Base-by-base conservation (phyloP, 2,797 vertebrate species). In the Hydrophis major region DNA sequence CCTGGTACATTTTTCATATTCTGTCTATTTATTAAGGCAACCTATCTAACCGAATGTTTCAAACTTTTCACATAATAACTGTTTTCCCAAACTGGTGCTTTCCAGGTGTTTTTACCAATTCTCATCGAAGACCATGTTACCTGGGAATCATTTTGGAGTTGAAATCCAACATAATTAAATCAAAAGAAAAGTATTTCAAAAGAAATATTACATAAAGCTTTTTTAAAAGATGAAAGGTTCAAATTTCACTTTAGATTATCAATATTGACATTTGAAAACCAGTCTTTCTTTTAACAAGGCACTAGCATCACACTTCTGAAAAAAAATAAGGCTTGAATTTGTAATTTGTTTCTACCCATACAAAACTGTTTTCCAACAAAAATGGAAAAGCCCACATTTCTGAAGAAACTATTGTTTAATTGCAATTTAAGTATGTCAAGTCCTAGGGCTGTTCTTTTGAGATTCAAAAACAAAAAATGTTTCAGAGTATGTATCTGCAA, bases 261-360 rank as follows among this genome's bases (percentile, higher is more conserved):
- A 60, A 55, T 93, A 88, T 7, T 78, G 37, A 27, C 3, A 78
- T 20, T 1, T 83, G 69, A 47, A 61, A 63, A 8, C 88, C 61
- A 47, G 50, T 47, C 28, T 87, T 50, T 55, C 6, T 37, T 32
- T 12, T 83, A 57, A 37, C 25, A 13, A 90, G 55, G 56, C 28
- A 86, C 87, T 95, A 53, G 92, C 69, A 89, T 0, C 0, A 47
- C 16, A 66, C 57, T 87, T 91, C 89, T 56, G 86, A 69, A 86
- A 92, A 92, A 90, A 88, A 55, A 6, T 13, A 94, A 87, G 88
- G 86, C 89, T 95, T 93, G 93, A 90, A 90, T 83, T 50, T 87
- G 86, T 88, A 78, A 87, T 47, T 93, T 89, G 93, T 50, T 69
- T 55, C 32, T 50, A 37, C 91, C 0, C 28, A 69, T 91, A 25